Conservation (phyloP, 2,888 invertebrate species). For the Fragum fragum region DNA sequence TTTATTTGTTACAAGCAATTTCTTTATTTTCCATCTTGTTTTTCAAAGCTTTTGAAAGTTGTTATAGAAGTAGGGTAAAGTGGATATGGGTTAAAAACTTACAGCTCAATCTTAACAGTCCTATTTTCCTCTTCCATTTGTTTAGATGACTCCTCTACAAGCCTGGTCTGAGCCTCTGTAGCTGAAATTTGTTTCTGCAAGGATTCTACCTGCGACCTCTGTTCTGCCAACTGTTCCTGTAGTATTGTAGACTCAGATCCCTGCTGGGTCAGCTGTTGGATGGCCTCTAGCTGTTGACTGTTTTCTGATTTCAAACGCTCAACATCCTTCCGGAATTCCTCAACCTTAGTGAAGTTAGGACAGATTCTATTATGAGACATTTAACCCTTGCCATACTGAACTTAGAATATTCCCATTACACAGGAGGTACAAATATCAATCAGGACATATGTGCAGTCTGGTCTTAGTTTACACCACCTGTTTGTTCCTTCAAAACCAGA, state of each 20-base stretch:
- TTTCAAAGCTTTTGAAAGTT: too few relatives aligned
- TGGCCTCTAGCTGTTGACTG: slow-evolving; percentile 68
- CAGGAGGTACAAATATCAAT: too few relatives aligned
- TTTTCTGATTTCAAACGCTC: slow-evolving; percentile 72
- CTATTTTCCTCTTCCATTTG: slow-evolving; percentile 34
- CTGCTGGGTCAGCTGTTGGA: slow-evolving; percentile 74
- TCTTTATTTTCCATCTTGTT: too few relatives aligned
- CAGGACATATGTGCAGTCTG: too few relatives aligned
- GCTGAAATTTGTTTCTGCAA: slow-evolving; percentile 44
- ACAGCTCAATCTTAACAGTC: slow-evolving; percentile 62
- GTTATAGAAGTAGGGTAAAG: too few relatives aligned
- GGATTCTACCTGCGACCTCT: slow-evolving; percentile 41
- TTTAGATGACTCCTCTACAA: slow-evolving; percentile 6
- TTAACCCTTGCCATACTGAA: too few relatives aligned
- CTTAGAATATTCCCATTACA: too few relatives aligned
- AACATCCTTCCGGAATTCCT: slow-evolving; percentile 77
- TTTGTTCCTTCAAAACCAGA: too few relatives aligned
- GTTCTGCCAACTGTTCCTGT: slow-evolving; percentile 73
- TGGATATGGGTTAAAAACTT: slow-evolving; percentile 34
- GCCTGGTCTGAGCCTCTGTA: slow-evolving; percentile 2
- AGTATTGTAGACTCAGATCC: slow-evolving; percentile 62
- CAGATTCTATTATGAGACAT: too few relatives aligned
- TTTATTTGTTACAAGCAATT: too few relatives aligned
- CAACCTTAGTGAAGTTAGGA: slow-evolving; percentile 55
- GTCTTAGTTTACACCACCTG: too few relatives aligned